Evolutionary conservation across 2,888 invertebrate species (phyloP).

Genomic region (Ectemnius continuus): DNA sequence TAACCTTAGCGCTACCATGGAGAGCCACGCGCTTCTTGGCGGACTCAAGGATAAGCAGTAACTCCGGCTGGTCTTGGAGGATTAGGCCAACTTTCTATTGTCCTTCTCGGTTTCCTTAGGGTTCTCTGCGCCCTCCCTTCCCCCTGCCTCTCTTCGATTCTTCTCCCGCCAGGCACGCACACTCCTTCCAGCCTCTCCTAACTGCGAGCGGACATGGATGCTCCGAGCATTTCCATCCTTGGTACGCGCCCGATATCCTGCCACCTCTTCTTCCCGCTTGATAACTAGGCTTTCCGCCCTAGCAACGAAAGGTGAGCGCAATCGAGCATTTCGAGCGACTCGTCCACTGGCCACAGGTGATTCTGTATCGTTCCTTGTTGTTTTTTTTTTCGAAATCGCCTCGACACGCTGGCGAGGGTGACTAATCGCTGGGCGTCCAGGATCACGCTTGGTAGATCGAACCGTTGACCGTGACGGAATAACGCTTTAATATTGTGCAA

Average conservation of each 20-base stretch:
- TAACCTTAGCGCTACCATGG: slow-evolving; percentile 75
- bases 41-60: slow-evolving; percentile 77
- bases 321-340: neutral
- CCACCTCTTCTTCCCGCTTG: neutral
- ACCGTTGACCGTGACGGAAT: slow-evolving; percentile 6
- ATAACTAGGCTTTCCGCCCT: neutral
- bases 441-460: slow-evolving; percentile 5
- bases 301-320: neutral
- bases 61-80: slow-evolving; percentile 56
- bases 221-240: neutral
- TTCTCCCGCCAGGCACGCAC: slow-evolving; percentile 4
- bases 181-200: neutral
- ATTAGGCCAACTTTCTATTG: slow-evolving; percentile 34
- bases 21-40: slow-evolving; percentile 73
- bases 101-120: slow-evolving; percentile 37
- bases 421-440: slow-evolving; percentile 12
- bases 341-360: slow-evolving; percentile 8
- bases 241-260: neutral
- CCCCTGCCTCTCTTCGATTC: slow-evolving; percentile 17
- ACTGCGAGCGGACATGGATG: neutral
- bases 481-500: slow-evolving; percentile 7
- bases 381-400: neutral
- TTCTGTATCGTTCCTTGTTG: slow-evolving; percentile 20
- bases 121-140: slow-evolving; percentile 2
- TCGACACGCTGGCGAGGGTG: slow-evolving; percentile 11